Base-by-base conservation (phyloP, 2,113 vertebrate species). In the Mola mola region DNA sequence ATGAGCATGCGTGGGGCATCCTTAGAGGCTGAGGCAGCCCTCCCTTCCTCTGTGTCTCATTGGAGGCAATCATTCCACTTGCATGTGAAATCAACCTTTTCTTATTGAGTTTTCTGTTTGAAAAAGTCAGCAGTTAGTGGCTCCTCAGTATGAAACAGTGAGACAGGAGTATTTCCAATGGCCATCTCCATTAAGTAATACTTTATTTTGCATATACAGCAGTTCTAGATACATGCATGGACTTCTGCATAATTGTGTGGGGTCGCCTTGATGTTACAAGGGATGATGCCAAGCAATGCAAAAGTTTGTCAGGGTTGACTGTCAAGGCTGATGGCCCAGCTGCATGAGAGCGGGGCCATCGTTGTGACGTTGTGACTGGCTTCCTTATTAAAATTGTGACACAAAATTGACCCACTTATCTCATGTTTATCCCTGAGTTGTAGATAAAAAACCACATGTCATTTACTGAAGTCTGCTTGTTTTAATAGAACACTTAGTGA, bases 1-100 rank as follows among this genome's bases (percentile, higher is more conserved):
- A 90, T 81, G 66, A 79, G 73, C 44, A 36, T 25, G 38, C 46
- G 79, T 51, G 62, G 80, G 65, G 72, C 68, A 66, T 63, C 73
- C 37, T 49, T 29, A 43, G 49, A 64, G n/a, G 61, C 52, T 42
- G 70, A 65, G 66, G 46, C 72, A 55, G 58, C 48, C 31, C 42
- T 68, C 10, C 44, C 51, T 59, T 66, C 42, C 47, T 70, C 66
- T 24, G 34, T 40, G 62, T 78, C 60, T 69, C 74, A 72, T 74
- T 59, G 62, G 66, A 76, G 58, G 24, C 50, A 60, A 29, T 72
- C 66, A 60, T 65, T 67, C 52, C 36, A 60, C 71, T 74, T 51
- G 34, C 7, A 38, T 49, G 59, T 77, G 59, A 75, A 69, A 62
- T 66, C 58, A 48, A 16, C 46, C 65, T 51, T 58, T 72, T 76